Evolutionary conservation across 2,888 invertebrate species (phyloP), one percentile per base, ranked within the genome.

Genomic region (Philhelius pedissequus): DNA sequence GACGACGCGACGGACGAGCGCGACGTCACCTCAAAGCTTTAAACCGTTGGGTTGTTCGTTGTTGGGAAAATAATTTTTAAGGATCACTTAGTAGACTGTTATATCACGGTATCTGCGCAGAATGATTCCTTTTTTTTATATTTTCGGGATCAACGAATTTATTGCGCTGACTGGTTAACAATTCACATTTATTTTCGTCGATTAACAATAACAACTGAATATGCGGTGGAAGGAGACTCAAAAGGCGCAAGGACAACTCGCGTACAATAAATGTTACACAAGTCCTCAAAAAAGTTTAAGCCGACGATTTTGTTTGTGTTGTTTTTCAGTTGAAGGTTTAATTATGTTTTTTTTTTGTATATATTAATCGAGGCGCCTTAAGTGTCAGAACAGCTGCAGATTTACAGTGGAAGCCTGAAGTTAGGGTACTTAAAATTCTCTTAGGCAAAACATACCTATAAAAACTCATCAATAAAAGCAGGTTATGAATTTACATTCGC

Each of bases 311-410:
- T 48, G 11, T 13, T 22, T 11, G 8, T 18, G 3, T 45, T 9
- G 9, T 20, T 20, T 70, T 78, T 54, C 52, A 18, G 30, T 45
- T 82, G 82, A 73, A 62, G 68, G 52, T 83, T 83, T 83, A 69
- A 83, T 78, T 83, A 74, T 73, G 73, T 78, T 83, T 69, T 78
- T 64, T 73, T 68, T 78, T 83, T 69, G 74, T 64, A 82, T 68
- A 48, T 73, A 38, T 6, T 13, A 4, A 2, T 27, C 13, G 50
- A 9, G 50, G 30, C 13, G 48, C 32, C 4, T 1, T 56, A 56
- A 56, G 35, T 35, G 20, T 35, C 20, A 56, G 56, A 35, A 56
- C 56, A 56, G 56, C 20, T 56, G 56, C 32, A 20, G 3, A 32
- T 18, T 11, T 20, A 35, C 35, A 32, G 32, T 13, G n/a, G 20